Conservation (phyloP, 2,888 invertebrate genomes). For the Choristoneura rosaceana region DNA sequence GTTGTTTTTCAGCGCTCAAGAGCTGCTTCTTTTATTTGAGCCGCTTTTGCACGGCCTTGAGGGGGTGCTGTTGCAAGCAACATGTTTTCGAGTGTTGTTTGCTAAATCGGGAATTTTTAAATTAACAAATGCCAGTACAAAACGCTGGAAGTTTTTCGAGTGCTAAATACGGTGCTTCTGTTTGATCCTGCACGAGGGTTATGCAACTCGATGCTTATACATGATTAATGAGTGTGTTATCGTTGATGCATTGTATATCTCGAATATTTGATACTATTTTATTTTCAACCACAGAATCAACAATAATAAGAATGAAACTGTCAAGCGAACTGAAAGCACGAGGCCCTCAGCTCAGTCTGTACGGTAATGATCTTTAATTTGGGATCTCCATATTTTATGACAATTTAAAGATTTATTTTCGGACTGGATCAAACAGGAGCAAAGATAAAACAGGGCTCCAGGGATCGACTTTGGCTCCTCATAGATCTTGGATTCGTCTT, state of each 20-base stretch:
- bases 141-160: constrained; percentile 61
- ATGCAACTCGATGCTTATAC: constrained; percentile 14
- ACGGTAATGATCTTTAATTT: too few species aligned
- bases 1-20: constrained; percentile 85
- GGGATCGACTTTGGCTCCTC: too few species aligned
- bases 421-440: too few species aligned
- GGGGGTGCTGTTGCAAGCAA: constrained; percentile 74
- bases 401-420: too few species aligned
- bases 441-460: too few species aligned
- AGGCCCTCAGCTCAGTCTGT: too few species aligned
- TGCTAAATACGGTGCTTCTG: constrained; percentile 35
- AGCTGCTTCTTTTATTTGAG: constrained; percentile 84
- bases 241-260: background rate
- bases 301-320: too few species aligned
- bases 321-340: too few species aligned
- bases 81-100: constrained; percentile 81
- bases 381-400: too few species aligned
- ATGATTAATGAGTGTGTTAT: constrained; percentile 21
- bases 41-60: constrained; percentile 83
- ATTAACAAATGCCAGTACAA: constrained; percentile 76
- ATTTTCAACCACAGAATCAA: background rate
- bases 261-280: background rate
- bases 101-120: constrained; percentile 81
- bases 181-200: constrained; percentile 29
- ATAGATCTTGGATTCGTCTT: too few species aligned